Evolutionary conservation across 2,888 invertebrate species (phyloP).

Genomic region (Ypsolopha scabrella): DNA sequence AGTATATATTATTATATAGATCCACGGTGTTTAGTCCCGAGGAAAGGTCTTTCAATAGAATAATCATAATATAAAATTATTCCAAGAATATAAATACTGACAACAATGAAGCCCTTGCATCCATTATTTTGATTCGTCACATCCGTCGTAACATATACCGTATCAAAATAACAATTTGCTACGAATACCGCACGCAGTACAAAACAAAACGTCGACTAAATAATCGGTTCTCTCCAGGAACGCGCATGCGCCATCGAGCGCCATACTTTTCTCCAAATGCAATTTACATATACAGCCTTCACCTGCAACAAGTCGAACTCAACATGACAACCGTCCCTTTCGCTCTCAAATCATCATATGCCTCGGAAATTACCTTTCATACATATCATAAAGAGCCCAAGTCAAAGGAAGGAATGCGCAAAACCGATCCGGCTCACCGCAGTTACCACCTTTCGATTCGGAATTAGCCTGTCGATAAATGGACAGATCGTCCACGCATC

Average conservation of each 20-base stretch:
- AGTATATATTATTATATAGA: background rate
- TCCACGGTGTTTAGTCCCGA: too few species aligned
- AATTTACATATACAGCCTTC: conserved; percentile 17
- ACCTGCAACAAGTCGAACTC: conserved; percentile 25
- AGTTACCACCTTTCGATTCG: conserved; percentile 40
- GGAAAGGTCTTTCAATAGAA: too few species aligned
- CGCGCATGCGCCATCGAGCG: conserved; percentile 27
- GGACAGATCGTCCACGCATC: conserved; percentile 26
- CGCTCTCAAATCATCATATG: conserved; percentile 22
- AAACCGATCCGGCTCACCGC: conserved; percentile 33
- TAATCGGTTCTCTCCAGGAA: conserved; percentile 27
- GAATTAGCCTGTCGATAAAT: conserved; percentile 42
- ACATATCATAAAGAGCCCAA: conserved; percentile 3
- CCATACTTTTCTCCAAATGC: conserved; percentile 31
- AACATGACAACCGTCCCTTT: conserved; percentile 33
- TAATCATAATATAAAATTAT: background rate
- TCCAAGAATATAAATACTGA: background rate
- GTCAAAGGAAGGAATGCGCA: conserved; percentile 3
- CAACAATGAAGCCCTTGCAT: background rate
- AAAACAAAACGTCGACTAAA: conserved; percentile 43
- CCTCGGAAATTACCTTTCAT: conserved; percentile 18
- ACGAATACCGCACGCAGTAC: conserved; percentile 33
- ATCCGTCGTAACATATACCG: conserved; percentile 20
- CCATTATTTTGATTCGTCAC: conserved; percentile 1
- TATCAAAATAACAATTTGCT: conserved; percentile 50